phyloP scores from a whole-genome alignment of 2,888 invertebrate species.

The Meghimatium bilineatum region DNA sequence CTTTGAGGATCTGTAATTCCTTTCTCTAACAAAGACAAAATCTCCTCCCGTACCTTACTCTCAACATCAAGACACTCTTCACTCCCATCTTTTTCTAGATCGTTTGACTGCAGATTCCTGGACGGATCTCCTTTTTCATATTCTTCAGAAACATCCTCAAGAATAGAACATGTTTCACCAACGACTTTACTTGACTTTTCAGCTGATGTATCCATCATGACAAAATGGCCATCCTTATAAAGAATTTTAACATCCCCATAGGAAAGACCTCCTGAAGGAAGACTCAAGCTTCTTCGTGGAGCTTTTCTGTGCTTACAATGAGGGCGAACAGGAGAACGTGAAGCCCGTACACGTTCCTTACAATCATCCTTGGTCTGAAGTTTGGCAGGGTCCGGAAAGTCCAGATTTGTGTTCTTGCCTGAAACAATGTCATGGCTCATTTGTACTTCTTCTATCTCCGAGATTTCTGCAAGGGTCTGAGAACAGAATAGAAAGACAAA shows the following conservation, averaged over 20 bases:
- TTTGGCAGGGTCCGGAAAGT: conserved; percentile 10
- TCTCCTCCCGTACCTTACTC: conserved; percentile 54
- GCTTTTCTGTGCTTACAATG: conserved; percentile 15
- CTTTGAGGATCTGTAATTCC: conserved; percentile 45
- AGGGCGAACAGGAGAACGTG: conserved; percentile 39
- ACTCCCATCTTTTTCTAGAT: conserved; percentile 5
- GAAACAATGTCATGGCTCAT: neutral
- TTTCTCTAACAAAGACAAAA: conserved; percentile 53
- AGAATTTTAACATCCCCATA: conserved; percentile 55
- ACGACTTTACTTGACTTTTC: neutral
- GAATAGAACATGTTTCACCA: neutral
- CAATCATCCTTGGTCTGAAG: conserved; percentile 21
- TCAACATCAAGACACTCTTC: conserved; percentile 32
- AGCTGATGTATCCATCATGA: conserved; percentile 41
- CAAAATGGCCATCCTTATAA: conserved; percentile 56
- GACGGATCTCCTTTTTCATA: neutral
- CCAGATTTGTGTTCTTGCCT: conserved; percentile 5
- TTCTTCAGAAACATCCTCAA: conserved; percentile 20
- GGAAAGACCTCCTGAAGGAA: conserved; percentile 54
- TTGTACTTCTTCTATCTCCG: conserved; percentile 64
- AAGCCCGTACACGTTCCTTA: conserved; percentile 31
- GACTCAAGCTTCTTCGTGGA: conserved; percentile 54
- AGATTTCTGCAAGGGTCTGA: conserved; percentile 71
- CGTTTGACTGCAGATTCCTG: neutral
- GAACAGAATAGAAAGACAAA: conserved; percentile 30